Base-by-base conservation (phyloP, 2,888 invertebrate genomes). In the Callosobruchus maculatus region DNA sequence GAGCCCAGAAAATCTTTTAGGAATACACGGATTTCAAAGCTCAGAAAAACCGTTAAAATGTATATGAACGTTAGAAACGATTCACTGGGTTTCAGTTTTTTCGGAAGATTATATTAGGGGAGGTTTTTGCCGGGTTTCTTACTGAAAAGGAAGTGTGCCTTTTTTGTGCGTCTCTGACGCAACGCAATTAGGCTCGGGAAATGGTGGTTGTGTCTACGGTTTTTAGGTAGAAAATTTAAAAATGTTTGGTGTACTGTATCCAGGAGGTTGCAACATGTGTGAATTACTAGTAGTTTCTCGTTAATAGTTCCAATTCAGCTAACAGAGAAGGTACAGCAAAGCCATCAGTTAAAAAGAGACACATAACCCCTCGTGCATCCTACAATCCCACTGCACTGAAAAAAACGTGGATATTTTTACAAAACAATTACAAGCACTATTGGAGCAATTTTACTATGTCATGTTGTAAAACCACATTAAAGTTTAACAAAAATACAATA, bases 31-130 rank as follows among this genome's bases (percentile, higher is more conserved):
- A 49, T 49, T 49, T 49, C 13, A 49, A 49, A 49, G 49, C 49
- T 18, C 49, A 49, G 49, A 49, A 77, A 76, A 77, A 80, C 80
- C 80, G 80, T 80, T 80, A 80, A 77, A 78, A 77, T 78, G 75
- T 77, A 76, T 76, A 79, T 77, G 79, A 77, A 77, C 75, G 74
- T 79, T 79, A 78, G 74, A 74, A 72, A 73, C 76, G 79, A 71
- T 74, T 72, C 76, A 73, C 30, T 77, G 77, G 76, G 75, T 79
- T 79, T 78, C 77, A 68, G 77, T 78, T 79, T 80, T 80, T 77
- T 77, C 74, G 76, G 72, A 76, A 49, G 49, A 49, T 49, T 49
- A 49, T 49, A 49, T 18, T 13, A 49, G 49, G 49, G 49, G 49
- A 49, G 49, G 49, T 49, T 49, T 49, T 49, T 49, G 49, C 49